phyloP scores from a whole-genome alignment of 2,113 vertebrate genomes.

The Caranx melampygus region DNA sequence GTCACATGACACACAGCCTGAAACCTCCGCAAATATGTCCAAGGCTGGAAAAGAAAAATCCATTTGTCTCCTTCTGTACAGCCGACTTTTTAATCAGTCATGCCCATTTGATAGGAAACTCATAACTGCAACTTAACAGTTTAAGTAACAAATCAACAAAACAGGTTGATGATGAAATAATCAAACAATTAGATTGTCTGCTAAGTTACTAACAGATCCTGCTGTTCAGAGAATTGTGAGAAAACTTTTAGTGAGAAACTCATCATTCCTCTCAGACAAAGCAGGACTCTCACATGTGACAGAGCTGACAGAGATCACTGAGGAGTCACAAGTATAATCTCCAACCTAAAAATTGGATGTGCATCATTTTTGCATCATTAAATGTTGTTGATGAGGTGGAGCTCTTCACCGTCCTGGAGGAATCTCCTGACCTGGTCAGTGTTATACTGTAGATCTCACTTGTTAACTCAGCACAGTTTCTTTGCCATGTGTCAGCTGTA shows the following conservation, averaged over 20 bases:
- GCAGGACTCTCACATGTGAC: background rate
- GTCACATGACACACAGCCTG: slow-evolving; percentile 5
- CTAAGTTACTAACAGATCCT: slow-evolving; percentile 69
- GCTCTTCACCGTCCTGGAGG: background rate
- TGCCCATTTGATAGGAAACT: slow-evolving; percentile 6
- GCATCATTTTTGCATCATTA: slow-evolving; percentile 8
- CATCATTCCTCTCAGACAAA: slow-evolving; percentile 1
- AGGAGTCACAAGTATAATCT: slow-evolving; percentile 10
- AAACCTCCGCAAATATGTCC: slow-evolving; percentile 15
- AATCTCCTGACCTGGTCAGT: background rate
- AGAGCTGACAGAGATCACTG: background rate
- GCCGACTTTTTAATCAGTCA: slow-evolving; percentile 20
- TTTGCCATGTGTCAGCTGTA: background rate
- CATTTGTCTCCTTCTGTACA: slow-evolving; percentile 10
- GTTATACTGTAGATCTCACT: background rate
- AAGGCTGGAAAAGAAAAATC: background rate
- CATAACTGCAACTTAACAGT: slow-evolving; percentile 15
- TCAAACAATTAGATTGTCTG: slow-evolving; percentile 25
- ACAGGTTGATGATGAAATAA: slow-evolving; percentile 22
- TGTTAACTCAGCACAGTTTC: background rate
- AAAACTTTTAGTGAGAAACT: slow-evolving; percentile 66
- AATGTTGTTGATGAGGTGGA: background rate
- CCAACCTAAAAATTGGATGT: slow-evolving; percentile 8
- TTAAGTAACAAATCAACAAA: slow-evolving; percentile 42
- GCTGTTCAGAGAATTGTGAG: slow-evolving; percentile 68